A percentile compares a stretch with the other conserved stretches of the same genome.
phyloP scores from a whole-genome alignment of 2,888 invertebrate species.

The Troglohyphantes excavatus region DNA sequence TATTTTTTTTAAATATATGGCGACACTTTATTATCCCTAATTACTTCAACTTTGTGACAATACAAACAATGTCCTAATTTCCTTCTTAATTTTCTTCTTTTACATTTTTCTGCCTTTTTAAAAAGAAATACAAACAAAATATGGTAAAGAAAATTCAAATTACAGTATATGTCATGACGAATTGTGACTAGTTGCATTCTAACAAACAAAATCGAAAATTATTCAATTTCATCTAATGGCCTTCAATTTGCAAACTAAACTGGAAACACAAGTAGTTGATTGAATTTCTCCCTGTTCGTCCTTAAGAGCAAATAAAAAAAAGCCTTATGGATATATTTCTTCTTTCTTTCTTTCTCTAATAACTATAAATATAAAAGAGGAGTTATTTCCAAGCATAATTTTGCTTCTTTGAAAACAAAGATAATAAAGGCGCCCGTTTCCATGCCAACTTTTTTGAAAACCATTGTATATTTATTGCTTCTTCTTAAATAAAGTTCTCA shows the following conservation, averaged over 20 bases:
- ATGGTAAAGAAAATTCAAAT: not conserved
- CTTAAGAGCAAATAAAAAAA: too few relatives aligned
- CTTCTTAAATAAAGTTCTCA: too few relatives aligned
- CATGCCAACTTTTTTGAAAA: too few relatives aligned
- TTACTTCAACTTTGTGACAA: not conserved
- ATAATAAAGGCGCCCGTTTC: too few relatives aligned
- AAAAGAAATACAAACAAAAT: not conserved
- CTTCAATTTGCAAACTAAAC: not conserved
- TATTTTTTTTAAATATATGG: not conserved
- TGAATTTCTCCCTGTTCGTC: not conserved
- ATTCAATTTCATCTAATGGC: not conserved
- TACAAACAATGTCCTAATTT: not conserved
- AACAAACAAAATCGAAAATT: not conserved
- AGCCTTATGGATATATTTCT: not conserved
- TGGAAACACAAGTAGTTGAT: not conserved
- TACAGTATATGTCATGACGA: not conserved
- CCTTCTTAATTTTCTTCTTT: not conserved
- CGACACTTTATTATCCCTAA: not conserved
- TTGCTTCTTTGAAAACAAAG: too few relatives aligned
- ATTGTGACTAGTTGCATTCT: not conserved
- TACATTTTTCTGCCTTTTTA: not conserved
- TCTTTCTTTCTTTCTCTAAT: not conserved
- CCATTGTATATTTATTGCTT: too few relatives aligned
- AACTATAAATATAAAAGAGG: not conserved
- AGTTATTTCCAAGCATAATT: not conserved